These are phyloP conservation scores for Struthio camelus DNA, from an alignment of 2,113 vertebrate species.

Conservation along the genomic window DNA sequence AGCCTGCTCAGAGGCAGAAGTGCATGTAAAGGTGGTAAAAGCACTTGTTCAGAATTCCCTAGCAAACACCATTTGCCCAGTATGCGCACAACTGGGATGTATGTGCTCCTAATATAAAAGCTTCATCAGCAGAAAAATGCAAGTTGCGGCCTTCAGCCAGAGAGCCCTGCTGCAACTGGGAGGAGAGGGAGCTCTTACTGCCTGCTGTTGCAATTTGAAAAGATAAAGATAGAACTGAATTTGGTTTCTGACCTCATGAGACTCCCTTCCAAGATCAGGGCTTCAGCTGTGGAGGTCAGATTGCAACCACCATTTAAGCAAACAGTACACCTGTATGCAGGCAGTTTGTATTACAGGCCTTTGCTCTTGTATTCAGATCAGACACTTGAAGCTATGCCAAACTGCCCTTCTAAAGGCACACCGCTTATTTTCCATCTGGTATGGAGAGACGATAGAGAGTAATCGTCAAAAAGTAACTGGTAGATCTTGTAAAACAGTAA, in stretches of 20 bases:
- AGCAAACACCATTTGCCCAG: background rate
- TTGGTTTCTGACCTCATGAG: background rate
- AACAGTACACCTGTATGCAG: background rate
- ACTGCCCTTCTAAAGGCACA: background rate
- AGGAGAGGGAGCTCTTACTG: background rate
- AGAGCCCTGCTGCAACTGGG: background rate
- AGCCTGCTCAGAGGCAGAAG: background rate
- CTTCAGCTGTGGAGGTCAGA: background rate
- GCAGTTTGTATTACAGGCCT: background rate
- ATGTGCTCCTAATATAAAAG: background rate
- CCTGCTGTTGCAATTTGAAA: background rate
- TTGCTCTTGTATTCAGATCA: background rate
- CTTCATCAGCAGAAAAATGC: background rate
- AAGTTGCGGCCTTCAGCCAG: background rate
- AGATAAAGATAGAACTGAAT: background rate
- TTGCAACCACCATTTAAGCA: background rate
- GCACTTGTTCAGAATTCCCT: background rate
- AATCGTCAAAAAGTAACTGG: background rate
- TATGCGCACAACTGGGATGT: fast-evolving
- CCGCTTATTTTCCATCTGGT: background rate
- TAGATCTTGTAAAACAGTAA: background rate
- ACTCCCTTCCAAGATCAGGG: background rate
- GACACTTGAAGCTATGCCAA: background rate
- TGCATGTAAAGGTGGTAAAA: background rate
- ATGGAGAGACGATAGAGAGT: background rate